phyloP scores from a whole-genome alignment of 2,797 vertebrate genomes.

The Vultur gryphus region DNA sequence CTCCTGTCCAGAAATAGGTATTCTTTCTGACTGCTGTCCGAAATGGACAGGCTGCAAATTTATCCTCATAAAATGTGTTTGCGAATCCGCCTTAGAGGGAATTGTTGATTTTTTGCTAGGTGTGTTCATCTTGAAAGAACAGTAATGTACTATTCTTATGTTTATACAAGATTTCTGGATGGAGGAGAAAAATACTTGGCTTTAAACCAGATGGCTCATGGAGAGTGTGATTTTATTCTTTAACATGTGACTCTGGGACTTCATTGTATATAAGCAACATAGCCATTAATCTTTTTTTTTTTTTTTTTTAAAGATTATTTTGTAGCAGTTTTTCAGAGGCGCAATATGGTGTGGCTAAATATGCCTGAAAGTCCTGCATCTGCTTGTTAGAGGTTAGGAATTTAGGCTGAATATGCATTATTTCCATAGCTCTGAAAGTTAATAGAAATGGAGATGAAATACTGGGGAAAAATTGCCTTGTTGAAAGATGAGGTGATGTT shows the following conservation, averaged over 20 bases:
- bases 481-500: neutral
- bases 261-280: neutral
- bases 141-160: neutral
- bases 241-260: neutral
- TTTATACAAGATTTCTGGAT: neutral
- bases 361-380: neutral
- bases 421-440: neutral
- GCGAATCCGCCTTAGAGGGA: neutral
- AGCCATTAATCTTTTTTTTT: fast-evolving
- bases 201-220: neutral
- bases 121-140: slow-evolving; percentile 7
- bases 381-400: neutral
- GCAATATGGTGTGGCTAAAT: neutral
- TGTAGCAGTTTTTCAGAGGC: neutral
- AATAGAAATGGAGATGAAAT: neutral
- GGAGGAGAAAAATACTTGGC: neutral
- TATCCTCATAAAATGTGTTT: neutral
- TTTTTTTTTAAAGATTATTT: neutral
- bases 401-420: neutral
- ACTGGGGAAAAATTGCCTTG: neutral
- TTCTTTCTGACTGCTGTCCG: neutral
- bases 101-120: neutral
- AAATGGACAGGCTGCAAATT: neutral
- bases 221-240: neutral
- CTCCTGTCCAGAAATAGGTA: neutral